phyloP scores from a whole-genome alignment of 53 echinoderm and acorn worm genomes.

The Crossaster papposus region DNA sequence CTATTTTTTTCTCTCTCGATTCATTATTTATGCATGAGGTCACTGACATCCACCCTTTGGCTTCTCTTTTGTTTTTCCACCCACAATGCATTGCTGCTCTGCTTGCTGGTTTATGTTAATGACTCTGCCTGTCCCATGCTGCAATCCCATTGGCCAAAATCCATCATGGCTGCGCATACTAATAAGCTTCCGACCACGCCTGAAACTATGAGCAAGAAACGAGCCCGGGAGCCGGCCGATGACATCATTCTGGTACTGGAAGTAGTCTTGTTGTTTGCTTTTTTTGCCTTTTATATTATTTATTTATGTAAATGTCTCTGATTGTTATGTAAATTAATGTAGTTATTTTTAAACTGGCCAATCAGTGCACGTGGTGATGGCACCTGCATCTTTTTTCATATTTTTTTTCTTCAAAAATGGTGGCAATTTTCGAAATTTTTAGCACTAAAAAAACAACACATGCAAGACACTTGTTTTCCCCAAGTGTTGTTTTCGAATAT shows the following conservation, averaged over 20 bases:
- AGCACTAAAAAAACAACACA: slow-evolving; percentile 32
- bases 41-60: slow-evolving; percentile 98
- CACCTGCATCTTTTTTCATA: slow-evolving; percentile 60
- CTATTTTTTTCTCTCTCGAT: slow-evolving; percentile 61
- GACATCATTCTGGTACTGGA: slow-evolving; percentile 98
- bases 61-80: slow-evolving; percentile 99
- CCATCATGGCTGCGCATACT: slow-evolving; percentile 99
- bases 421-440: slow-evolving; percentile 31
- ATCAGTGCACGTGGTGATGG: slow-evolving; percentile 64
- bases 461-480: background rate
- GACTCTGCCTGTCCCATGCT: slow-evolving; percentile 99
- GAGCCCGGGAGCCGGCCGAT: slow-evolving; percentile 92
- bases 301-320: slow-evolving; percentile 63
- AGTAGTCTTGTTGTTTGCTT: slow-evolving; percentile 69
- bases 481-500: background rate
- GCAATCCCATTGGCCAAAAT: slow-evolving; percentile 99
- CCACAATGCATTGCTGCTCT: slow-evolving; percentile 99
- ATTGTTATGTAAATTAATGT: slow-evolving; percentile 34
- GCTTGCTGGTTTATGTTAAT: slow-evolving; percentile 99
- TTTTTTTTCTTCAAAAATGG: slow-evolving; percentile 14
- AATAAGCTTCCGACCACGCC: slow-evolving; percentile 99
- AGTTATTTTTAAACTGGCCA: slow-evolving; percentile 52
- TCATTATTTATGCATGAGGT: slow-evolving; percentile 70
- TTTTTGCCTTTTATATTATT: slow-evolving; percentile 68
- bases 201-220: slow-evolving; percentile 95